Base-by-base conservation (phyloP, 2,888 invertebrate genomes). In the Orchestes rusci region DNA sequence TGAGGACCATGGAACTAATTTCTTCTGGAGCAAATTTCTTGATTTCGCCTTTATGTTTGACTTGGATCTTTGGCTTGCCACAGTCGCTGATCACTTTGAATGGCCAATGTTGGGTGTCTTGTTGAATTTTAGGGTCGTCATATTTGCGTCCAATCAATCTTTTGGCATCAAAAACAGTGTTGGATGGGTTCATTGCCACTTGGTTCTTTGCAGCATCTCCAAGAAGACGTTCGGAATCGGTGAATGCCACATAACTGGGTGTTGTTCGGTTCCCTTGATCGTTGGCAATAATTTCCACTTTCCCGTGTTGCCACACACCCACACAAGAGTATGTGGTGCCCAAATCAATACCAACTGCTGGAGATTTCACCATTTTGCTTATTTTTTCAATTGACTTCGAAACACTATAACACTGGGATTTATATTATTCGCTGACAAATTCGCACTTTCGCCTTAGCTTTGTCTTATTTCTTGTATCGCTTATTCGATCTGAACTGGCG, bases 181-280 rank as follows among this genome's bases (percentile, higher is more conserved):
- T 84, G 61, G 61, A 73, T 30, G 85, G 84, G 67, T 85, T 84
- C 71, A 80, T 73, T 29, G 79, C 80, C 33, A 80, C 80, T 68
- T 80, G 77, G 68, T 80, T 82, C 66, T 82, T n/a, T n/a, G n/a
- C n/a, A n/a, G n/a, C n/a, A n/a, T n/a, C n/a, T n/a, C n/a, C n/a
- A n/a, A n/a, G n/a, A n/a, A n/a, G n/a, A n/a, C n/a, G n/a, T n/a
- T n/a, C n/a, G n/a, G n/a, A n/a, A n/a, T n/a, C n/a, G n/a, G n/a
- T n/a, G 64, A 90, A 91, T 1, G 87, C 88, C 38, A 90, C 89
- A 68, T 88, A 90, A 53, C 85, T 85, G 31, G 90, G 89, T 37
- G 89, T 90, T 10, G 88, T 89, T 40, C 89, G 72, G 67, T 90
- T 90, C 51, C 89, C 90, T 68, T 89, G 88, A 64, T 89, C 89